Base-by-base conservation (phyloP, 2,888 invertebrate species). In the Adelognathus sp. region DNA sequence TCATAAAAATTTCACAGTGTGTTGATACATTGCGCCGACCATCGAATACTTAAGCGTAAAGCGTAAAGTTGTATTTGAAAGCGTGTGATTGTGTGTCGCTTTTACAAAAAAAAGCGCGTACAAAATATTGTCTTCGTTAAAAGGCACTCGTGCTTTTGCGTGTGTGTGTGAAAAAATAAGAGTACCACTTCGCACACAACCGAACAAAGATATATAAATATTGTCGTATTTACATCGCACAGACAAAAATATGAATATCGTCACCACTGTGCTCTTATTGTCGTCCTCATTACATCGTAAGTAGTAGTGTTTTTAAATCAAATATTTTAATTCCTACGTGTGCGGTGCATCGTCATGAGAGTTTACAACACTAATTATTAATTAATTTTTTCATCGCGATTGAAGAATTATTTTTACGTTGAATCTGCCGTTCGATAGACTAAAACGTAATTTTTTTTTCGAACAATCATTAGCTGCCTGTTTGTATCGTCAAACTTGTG, bases 201-300 rank as follows among this genome's bases (percentile, higher is more conserved):
- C 58, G 24, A 64, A 56, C 58, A 52, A 66, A 44, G 82, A 82
- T 82, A 84, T 82, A 81, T 77, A 74, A 73, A 52, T 72, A 76
- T 80, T 58, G 63, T 74, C 69, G 50, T 77, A 70, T 66, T 52
- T 70, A 73, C 64, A 75, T 54, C 14, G 64, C 56, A 82, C 78
- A 82, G 77, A 82, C 78, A 63, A 80, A 50, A 76, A 79, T 52
- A 60, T 75, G 54, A 46, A 31, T 46, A 69, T 24, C 50, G 76
- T 60, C 50, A 50, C 21, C 16, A 46, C 31, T 9, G 29, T 41
- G 24, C 18, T 52, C 27, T 54, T 31, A 50, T 50, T 24, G 64
- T 52, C 44, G 50, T 24, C 14, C 11, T 27, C 6, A 36, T 3
- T 54, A 9, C 39, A 21, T 39, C 14, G 11, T 16, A 18, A 24